These are phyloP conservation scores for Suillia variegata DNA, from an alignment of 2,888 invertebrate genomes.

Conservation along the genomic window DNA sequence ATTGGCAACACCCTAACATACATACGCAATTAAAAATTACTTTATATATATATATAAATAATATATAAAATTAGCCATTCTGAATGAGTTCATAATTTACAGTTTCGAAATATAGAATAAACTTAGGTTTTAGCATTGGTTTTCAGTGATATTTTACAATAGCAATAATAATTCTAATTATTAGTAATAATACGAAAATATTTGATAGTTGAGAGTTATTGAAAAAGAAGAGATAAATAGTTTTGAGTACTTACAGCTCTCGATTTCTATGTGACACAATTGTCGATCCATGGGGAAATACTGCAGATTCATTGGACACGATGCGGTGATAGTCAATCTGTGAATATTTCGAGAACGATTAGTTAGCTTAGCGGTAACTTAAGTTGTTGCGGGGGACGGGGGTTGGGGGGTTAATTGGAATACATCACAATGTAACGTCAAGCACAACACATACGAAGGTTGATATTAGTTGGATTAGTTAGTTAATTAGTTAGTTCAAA, in stretches of 20 bases:
- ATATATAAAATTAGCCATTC: too few relatives aligned
- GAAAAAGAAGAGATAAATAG: neutral
- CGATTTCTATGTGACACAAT: conserved; percentile 92
- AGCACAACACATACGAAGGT: too few relatives aligned
- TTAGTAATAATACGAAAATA: too few relatives aligned
- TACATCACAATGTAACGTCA: neutral
- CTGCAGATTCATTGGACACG: conserved; percentile 95
- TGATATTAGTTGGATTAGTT: too few relatives aligned
- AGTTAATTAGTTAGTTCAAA: neutral
- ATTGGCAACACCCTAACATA: too few relatives aligned
- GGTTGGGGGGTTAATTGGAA: neutral
- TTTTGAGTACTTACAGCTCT: conserved; percentile 90
- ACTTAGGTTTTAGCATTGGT: too few relatives aligned
- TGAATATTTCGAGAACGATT: conserved; percentile 31
- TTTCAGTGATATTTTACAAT: too few relatives aligned
- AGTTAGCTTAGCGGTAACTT: too few relatives aligned
- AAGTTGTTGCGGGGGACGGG: neutral
- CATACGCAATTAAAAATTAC: too few relatives aligned
- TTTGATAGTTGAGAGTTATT: too few relatives aligned
- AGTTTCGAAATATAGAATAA: conserved; percentile 5
- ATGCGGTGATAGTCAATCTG: conserved; percentile 87
- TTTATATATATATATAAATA: too few relatives aligned
- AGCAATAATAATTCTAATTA: too few relatives aligned
- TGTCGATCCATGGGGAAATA: conserved; percentile 97
- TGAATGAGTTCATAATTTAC: conserved; percentile 20